A percentile compares a stretch with the other conserved stretches of the same genome.
phyloP scores from a whole-genome alignment of 2,888 invertebrate genomes.

The Dolichomitus sp. region DNA sequence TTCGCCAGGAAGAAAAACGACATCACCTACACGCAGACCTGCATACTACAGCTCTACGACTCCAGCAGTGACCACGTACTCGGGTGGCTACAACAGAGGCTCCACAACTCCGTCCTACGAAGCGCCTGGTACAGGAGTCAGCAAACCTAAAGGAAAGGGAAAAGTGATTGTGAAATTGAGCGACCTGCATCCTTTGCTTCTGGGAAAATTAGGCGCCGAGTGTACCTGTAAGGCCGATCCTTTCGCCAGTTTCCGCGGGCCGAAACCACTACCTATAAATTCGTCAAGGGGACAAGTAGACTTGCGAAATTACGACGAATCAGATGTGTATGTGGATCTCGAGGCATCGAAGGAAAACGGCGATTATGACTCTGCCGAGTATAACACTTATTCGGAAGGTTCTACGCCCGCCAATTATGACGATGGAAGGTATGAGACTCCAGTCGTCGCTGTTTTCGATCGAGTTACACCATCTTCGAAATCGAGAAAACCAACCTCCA shows the following conservation, averaged over 20 bases:
- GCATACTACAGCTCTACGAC: constrained; percentile 44
- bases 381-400: constrained; percentile 39
- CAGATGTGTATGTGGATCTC: constrained; percentile 83
- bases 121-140: constrained; percentile 43
- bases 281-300: constrained; percentile 82
- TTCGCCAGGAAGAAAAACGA: constrained; percentile 23
- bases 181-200: constrained; percentile 91
- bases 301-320: constrained; percentile 83
- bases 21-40: constrained; percentile 1
- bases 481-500: constrained; percentile 55
- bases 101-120: constrained; percentile 55
- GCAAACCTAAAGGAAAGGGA: constrained; percentile 81
- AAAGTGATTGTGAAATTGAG: constrained; percentile 90
- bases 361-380: constrained; percentile 68
- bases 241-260: constrained; percentile 78
- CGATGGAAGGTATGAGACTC: constrained; percentile 55
- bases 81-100: constrained; percentile 69
- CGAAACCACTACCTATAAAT: constrained; percentile 76
- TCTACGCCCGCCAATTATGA: constrained; percentile 25
- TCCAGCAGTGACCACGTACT: constrained; percentile 74
- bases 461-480: constrained; percentile 46
- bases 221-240: constrained; percentile 89
- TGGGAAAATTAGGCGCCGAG: constrained; percentile 91
- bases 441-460: constrained; percentile 60
- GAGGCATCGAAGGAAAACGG: constrained; percentile 72